phyloP scores from a whole-genome alignment of 2,797 vertebrate genomes.

The Chrysocyon brachyurus region DNA sequence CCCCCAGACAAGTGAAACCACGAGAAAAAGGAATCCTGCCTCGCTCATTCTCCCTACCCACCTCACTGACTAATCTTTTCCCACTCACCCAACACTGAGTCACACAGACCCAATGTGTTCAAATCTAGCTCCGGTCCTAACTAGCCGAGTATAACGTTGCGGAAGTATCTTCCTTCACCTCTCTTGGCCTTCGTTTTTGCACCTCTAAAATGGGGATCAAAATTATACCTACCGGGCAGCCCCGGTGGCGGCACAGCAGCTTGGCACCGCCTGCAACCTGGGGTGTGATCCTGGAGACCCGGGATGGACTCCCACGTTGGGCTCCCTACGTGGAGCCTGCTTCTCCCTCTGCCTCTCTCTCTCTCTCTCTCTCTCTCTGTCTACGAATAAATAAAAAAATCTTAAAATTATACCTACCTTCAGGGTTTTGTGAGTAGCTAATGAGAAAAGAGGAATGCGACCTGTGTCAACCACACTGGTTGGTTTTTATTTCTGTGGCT shows the following conservation, averaged over 20 bases:
- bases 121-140: not conserved
- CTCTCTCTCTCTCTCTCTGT: too few species aligned
- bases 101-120: not conserved
- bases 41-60: not conserved
- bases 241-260: too few species aligned
- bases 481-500: not conserved
- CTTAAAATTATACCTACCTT: not conserved
- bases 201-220: slow-evolving; percentile 21
- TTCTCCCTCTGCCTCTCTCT: too few species aligned
- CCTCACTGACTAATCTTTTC: not conserved
- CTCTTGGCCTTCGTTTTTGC: not conserved
- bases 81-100: not conserved
- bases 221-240: not conserved
- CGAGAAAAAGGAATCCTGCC: not conserved
- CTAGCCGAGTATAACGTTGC: not conserved
- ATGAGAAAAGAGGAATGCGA: not conserved
- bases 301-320: too few species aligned
- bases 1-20: not conserved
- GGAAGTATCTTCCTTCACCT: not conserved
- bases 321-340: too few species aligned
- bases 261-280: too few species aligned
- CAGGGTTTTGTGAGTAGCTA: not conserved
- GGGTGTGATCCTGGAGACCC: too few species aligned
- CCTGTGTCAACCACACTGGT: not conserved
- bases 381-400: too few species aligned